phyloP scores from a whole-genome alignment of 2,888 invertebrate genomes.

The Diogma glabrata region DNA sequence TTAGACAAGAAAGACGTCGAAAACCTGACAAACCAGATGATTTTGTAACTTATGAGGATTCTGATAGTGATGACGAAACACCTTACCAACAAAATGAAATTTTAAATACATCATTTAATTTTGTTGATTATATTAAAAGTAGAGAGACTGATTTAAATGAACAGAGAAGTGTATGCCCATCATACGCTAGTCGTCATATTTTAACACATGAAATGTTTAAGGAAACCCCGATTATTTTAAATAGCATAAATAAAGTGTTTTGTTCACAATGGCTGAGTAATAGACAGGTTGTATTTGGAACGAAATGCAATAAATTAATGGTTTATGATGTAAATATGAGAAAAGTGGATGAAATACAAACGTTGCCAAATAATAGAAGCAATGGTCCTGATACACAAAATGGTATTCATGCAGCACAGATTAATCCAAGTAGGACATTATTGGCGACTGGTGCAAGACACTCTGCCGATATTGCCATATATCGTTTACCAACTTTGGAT shows the following conservation, averaged over 20 bases:
- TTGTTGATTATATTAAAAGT: slow-evolving; percentile 72
- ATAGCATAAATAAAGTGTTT: slow-evolving; percentile 86
- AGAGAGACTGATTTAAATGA: slow-evolving; percentile 62
- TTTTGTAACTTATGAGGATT: slow-evolving; percentile 80
- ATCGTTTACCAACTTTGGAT: slow-evolving; percentile 81
- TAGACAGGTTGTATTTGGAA: slow-evolving; percentile 90
- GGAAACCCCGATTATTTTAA: slow-evolving; percentile 70
- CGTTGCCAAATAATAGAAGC: slow-evolving; percentile 50
- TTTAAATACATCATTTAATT: slow-evolving; percentile 69
- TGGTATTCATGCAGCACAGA: slow-evolving; percentile 87
- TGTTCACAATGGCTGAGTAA: slow-evolving; percentile 94
- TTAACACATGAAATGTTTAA: slow-evolving; percentile 81
- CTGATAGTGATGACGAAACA: slow-evolving; percentile 76
- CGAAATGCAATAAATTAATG: slow-evolving; percentile 94
- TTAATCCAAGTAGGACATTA: slow-evolving; percentile 84
- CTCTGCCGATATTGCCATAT: slow-evolving; percentile 84
- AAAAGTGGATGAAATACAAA: slow-evolving; percentile 80
- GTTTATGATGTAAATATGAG: slow-evolving; percentile 84
- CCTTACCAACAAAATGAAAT: slow-evolving; percentile 58
- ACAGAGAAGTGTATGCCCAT: slow-evolving; percentile 31
- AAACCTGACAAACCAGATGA: slow-evolving; percentile 84
- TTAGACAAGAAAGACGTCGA: slow-evolving; percentile 55
- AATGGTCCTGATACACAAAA: slow-evolving; percentile 51
- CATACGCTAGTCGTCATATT: slow-evolving; percentile 74
- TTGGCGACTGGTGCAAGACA: slow-evolving; percentile 86